A percentile compares a stretch with the other conserved stretches of the same genome.
phyloP scores from a whole-genome alignment of 2,113 vertebrate species.

The Ploceus nigricollis region DNA sequence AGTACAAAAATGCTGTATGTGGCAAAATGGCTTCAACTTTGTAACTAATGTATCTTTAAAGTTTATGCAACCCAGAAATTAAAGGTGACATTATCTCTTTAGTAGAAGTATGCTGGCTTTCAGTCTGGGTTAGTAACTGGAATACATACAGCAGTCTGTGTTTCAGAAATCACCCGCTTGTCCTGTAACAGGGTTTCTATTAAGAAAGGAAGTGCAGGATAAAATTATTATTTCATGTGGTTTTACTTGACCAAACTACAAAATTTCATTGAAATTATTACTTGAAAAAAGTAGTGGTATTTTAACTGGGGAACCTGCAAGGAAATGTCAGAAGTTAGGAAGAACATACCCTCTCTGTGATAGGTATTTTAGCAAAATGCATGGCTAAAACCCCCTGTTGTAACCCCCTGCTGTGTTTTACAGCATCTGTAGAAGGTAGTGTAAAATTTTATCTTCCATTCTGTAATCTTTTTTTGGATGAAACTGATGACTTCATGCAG shows the following conservation, averaged over 20 bases:
- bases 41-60: background rate
- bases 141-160: background rate
- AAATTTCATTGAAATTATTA: background rate
- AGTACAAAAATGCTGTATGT: background rate
- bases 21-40: background rate
- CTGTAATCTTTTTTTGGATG: constrained; percentile 49
- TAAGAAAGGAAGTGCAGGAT: constrained; percentile 46
- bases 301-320: constrained; percentile 11
- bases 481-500: constrained; percentile 35
- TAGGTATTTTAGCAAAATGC: background rate
- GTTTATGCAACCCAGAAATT: background rate
- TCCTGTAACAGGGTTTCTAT: background rate
- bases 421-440: constrained; percentile 48
- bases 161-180: constrained; percentile 1
- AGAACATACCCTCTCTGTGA: background rate
- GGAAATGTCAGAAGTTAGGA: background rate
- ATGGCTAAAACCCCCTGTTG: background rate
- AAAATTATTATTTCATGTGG: constrained; percentile 12
- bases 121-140: background rate
- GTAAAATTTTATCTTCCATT: constrained; percentile 54
- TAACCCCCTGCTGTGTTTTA: too few species aligned
- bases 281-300: constrained; percentile 7
- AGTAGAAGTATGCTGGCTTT: background rate
- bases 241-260: background rate
- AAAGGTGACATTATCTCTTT: background rate